Conservation (phyloP, 2,888 invertebrate species). For the Octodonta nipae region DNA sequence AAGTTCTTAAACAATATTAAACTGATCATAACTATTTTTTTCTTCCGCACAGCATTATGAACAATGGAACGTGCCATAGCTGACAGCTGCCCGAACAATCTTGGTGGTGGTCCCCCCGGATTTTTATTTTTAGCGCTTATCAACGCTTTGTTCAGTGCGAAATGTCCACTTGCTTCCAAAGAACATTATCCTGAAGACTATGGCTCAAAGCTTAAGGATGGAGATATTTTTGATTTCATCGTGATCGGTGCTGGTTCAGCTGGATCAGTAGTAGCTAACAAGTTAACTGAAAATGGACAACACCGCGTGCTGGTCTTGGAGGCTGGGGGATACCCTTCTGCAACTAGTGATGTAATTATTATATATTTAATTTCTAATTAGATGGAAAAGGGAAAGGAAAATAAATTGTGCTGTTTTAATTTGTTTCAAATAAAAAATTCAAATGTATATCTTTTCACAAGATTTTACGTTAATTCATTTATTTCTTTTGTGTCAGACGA, state of each 20-base stretch:
- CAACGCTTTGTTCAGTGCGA: slow-evolving; percentile 45
- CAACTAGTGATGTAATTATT: slow-evolving; percentile 35
- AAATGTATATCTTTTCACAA: too few relatives aligned
- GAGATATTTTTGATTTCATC: slow-evolving; percentile 37
- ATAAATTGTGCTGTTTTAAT: too few relatives aligned
- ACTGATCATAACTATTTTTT: too few relatives aligned
- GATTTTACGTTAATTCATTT: too few relatives aligned
- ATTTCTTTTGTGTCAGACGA: too few relatives aligned
- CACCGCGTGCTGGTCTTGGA: slow-evolving; percentile 41
- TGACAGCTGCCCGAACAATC: slow-evolving; percentile 12
- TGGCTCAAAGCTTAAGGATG: slow-evolving; percentile 14
- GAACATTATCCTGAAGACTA: slow-evolving; percentile 21
- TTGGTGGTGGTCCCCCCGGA: slow-evolving; percentile 33
- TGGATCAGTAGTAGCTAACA: slow-evolving; percentile 40
- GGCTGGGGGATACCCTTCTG: slow-evolving; percentile 39
- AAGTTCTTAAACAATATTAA: too few relatives aligned
- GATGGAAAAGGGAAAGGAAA: too few relatives aligned
- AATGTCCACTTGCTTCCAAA: slow-evolving; percentile 37
- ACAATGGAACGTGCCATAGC: too few relatives aligned
- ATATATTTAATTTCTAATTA: too few relatives aligned
- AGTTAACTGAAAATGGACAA: slow-evolving; percentile 35
- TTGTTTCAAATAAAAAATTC: too few relatives aligned
- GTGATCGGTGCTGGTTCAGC: slow-evolving; percentile 41
- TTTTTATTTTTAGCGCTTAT: slow-evolving; percentile 46
- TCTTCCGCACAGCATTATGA: too few relatives aligned